A percentile compares a stretch with the other conserved stretches of the same genome.
Evolutionary conservation across 2,888 invertebrate species (phyloP).

Genomic region (Brachyopa scutellaris): DNA sequence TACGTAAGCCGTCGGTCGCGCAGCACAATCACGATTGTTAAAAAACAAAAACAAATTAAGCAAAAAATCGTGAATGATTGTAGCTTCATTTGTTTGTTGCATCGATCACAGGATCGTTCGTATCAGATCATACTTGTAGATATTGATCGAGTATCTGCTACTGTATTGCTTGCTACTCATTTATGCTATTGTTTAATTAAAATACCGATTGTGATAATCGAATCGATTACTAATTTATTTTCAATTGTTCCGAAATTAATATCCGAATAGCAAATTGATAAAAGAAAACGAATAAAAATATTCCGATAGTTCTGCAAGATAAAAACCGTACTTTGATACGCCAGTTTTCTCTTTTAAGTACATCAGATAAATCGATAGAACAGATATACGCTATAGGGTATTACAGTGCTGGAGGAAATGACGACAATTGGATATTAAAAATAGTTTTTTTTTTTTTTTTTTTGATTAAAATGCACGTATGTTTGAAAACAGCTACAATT

Average conservation of each 20-base stretch:
- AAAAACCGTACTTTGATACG: constrained; percentile 44
- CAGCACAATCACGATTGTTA: constrained; percentile 18
- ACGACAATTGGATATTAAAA: constrained; percentile 30
- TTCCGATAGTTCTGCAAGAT: constrained; percentile 27
- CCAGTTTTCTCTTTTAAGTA: constrained; percentile 38
- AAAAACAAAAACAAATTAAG: neutral
- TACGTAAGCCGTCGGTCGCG: constrained; percentile 2
- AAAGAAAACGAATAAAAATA: constrained; percentile 1
- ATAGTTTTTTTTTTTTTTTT: constrained; percentile 11
- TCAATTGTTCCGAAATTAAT: constrained; percentile 59
- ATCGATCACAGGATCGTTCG: too few species aligned
- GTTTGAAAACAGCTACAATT: too few species aligned
- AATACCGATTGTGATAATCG: constrained; percentile 52
- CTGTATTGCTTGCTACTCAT: constrained; percentile 46
- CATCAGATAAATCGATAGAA: constrained; percentile 44
- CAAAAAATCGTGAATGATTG: constrained; percentile 3
- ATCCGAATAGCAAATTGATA: constrained; percentile 17
- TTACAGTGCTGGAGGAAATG: constrained; percentile 31
- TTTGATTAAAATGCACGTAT: too few species aligned
- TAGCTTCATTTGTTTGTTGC: too few species aligned
- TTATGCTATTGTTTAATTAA: constrained; percentile 56
- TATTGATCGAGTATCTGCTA: constrained; percentile 45
- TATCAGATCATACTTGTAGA: too few species aligned
- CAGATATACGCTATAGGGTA: constrained; percentile 44
- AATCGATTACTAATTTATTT: constrained; percentile 55